phyloP scores from a whole-genome alignment of 2,113 vertebrate species.

The Phycodurus eques region DNA sequence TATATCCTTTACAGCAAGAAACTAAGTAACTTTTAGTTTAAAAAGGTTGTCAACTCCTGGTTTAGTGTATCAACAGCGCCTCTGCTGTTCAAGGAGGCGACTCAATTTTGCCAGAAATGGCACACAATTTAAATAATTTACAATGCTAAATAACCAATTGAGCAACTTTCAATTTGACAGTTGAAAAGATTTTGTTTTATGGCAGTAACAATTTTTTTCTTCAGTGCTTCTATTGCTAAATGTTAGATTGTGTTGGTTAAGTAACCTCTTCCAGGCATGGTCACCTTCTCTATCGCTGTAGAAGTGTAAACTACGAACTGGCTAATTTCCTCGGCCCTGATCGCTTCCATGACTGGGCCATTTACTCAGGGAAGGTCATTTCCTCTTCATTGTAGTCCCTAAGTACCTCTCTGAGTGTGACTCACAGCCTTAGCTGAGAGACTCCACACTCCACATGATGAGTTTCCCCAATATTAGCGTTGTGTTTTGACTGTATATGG shows the following conservation, averaged over 20 bases:
- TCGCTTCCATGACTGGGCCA: slow-evolving; percentile 48
- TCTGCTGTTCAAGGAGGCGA: not conserved
- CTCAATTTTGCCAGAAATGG: not conserved
- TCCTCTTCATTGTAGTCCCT: slow-evolving; percentile 37
- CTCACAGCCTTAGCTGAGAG: slow-evolving; percentile 15
- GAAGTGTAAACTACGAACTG: slow-evolving; percentile 64
- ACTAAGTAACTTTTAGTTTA: too few relatives aligned
- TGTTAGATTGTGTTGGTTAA: slow-evolving; percentile 38
- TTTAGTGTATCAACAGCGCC: not conserved
- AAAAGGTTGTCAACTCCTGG: too few relatives aligned
- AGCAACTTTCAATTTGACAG: not conserved
- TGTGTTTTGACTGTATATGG: not conserved
- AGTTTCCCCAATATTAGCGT: slow-evolving; percentile 14
- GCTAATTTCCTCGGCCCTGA: slow-evolving; percentile 67
- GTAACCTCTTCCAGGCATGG: slow-evolving; percentile 46
- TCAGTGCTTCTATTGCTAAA: slow-evolving; percentile 27
- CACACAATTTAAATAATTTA: not conserved
- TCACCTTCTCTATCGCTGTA: slow-evolving; percentile 52
- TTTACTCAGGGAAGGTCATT: slow-evolving; percentile 61
- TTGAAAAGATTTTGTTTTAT: not conserved
- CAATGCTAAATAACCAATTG: not conserved
- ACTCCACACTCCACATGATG: slow-evolving; percentile 8
- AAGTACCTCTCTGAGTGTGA: slow-evolving; percentile 26
- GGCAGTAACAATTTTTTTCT: not conserved
- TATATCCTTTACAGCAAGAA: not conserved